phyloP scores from a whole-genome alignment of 2,797 vertebrate genomes.

The Vireo griseus region DNA sequence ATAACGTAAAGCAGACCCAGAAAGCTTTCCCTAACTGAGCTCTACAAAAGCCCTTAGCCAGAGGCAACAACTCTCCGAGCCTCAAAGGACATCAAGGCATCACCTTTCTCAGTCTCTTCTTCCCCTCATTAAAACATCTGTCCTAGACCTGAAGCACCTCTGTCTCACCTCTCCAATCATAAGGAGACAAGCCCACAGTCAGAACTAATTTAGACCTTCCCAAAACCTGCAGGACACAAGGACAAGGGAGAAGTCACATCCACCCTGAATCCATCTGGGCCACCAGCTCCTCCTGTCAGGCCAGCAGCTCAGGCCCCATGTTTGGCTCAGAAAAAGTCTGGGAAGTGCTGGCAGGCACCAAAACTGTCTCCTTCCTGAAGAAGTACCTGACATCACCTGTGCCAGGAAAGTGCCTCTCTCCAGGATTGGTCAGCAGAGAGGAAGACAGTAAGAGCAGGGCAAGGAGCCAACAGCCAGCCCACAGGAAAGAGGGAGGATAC shows the following conservation, averaged over 20 bases:
- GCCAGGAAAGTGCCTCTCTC: not conserved
- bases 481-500: not conserved
- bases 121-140: not conserved
- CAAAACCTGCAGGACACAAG: not conserved
- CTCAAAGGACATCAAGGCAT: not conserved
- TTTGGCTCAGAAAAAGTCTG: not conserved
- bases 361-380: not conserved
- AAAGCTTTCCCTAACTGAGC: not conserved
- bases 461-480: not conserved
- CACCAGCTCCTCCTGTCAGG: not conserved
- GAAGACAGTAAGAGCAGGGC: not conserved
- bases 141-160: not conserved
- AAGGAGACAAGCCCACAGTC: not conserved
- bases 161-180: not conserved
- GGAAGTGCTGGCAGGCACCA: not conserved
- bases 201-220: not conserved
- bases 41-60: not conserved
- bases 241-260: not conserved
- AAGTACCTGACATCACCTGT: not conserved
- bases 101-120: not conserved
- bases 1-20: not conserved
- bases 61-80: rapidly evolving
- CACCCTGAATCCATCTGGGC: not conserved
- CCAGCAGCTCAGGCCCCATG: not conserved
- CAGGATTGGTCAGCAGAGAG: not conserved